Evolutionary conservation across 2,888 invertebrate species (phyloP).

Genomic region (Lasioglossum vierecki): DNA sequence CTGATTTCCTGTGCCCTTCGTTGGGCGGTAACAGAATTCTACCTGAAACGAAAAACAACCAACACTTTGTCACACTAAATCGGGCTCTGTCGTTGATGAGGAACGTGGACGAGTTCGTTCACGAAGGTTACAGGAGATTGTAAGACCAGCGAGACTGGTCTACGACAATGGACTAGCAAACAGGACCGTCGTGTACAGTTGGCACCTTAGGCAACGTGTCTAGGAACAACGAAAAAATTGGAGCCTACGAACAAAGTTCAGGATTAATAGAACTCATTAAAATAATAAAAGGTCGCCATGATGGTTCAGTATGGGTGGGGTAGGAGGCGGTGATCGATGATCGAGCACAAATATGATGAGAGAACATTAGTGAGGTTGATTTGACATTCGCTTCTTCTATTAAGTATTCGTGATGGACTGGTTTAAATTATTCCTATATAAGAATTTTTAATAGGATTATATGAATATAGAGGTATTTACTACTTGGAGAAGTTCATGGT

Average conservation of each 20-base stretch:
- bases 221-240: neutral
- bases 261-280: neutral
- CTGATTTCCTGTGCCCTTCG: conserved; percentile 56
- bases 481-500: neutral
- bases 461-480: neutral
- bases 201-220: neutral
- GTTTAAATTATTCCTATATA: neutral
- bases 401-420: neutral
- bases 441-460: neutral
- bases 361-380: neutral
- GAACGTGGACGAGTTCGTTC: neutral
- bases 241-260: neutral
- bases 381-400: neutral
- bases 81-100: neutral
- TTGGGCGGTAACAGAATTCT: conserved; percentile 46
- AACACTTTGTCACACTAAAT: conserved; percentile 17
- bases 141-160: neutral
- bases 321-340: neutral
- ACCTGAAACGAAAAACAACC: conserved; percentile 53
- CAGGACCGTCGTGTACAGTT: neutral
- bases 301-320: neutral
- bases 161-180: neutral
- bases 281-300: neutral
- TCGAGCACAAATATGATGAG: neutral
- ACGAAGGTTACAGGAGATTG: neutral